Conservation (phyloP, 2,113 vertebrate genomes). For the Nothoprocta pentlandii region DNA sequence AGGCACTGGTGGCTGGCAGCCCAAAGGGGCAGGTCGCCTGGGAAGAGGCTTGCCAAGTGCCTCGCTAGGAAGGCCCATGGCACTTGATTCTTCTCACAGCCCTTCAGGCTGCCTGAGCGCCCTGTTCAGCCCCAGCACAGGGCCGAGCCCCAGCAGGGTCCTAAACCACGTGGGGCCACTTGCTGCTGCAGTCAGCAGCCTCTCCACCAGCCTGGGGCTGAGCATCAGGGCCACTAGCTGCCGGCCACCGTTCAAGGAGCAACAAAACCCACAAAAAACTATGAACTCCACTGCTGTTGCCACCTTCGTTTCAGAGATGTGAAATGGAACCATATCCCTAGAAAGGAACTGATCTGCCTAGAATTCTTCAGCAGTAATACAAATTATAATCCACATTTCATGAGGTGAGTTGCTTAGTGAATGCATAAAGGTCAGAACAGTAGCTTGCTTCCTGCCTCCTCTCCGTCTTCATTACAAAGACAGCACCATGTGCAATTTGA, state of each 20-base stretch:
- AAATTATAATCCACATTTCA: not conserved
- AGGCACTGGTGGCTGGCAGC: rapidly evolving
- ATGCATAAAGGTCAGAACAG: not conserved
- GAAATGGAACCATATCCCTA: not conserved
- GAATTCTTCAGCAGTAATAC: not conserved
- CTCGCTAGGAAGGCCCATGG: rapidly evolving
- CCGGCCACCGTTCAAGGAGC: not conserved
- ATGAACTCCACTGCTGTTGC: not conserved
- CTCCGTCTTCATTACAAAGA: not conserved
- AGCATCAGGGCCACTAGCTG: not conserved
- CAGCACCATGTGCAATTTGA: not conserved
- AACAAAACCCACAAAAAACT: not conserved
- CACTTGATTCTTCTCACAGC: not conserved
- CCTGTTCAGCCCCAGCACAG: not conserved
- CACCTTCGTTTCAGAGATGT: not conserved
- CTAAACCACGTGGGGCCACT: not conserved
- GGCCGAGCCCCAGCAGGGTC: not conserved
- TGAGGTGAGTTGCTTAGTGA: not conserved
- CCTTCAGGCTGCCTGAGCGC: rapidly evolving
- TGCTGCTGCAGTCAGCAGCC: not conserved
- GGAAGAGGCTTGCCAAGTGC: not conserved
- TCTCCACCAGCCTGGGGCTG: not conserved
- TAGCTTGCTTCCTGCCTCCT: not conserved
- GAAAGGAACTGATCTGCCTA: not conserved
- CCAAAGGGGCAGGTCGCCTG: not conserved